Base-by-base conservation (phyloP, 1,140 invertebrate genomes). In the Ips typographus region DNA sequence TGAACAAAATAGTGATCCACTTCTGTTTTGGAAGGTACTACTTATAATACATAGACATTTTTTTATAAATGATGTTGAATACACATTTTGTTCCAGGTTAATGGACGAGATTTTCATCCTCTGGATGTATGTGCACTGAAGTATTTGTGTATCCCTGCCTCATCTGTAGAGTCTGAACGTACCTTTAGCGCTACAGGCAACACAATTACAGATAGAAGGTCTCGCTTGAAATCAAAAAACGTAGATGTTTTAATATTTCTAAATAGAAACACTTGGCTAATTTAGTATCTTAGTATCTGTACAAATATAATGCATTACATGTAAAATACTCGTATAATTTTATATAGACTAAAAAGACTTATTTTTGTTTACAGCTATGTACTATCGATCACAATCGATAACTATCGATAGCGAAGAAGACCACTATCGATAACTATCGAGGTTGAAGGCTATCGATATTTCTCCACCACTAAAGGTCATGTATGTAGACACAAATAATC, bases 1-100 rank as follows among this genome's bases (percentile, higher is more conserved):
- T 1, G 8, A 1, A 1, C n/a, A 37, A 51, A 43, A 68, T 40
- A 51, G 2, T 38, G 65, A 68, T 40, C 65, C 55, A 4, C 47
- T 60, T 1, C 41, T 60, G 49, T 68, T 60, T 51, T 68, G 65
- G 64, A 66, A 66, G 41, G 64, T 57, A 66, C 3, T 47, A 44
- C 7, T n/a, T 22, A 65, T 43, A 37, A 44, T 22, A 49, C 4
- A 37, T 22, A 49, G 47, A 37, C n/a, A 39, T 40, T 52, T 40
- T 39, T 65, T 65, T 22, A 6, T 44, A 62, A 36, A 36, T 47
- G 42, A 62, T 62, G 3, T 22, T 22, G 22, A 22, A 7, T 63
- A 41, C 41, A 41, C 4, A 60, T 47, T 47, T 47, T 36, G 58
- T 60, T 2, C 2, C 58, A 22, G 22, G 22, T 22, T 22, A 22